Evolutionary conservation across 2,797 vertebrate species (phyloP), one percentile per base, ranked within the genome.

Genomic region (Dendrocincla fuliginosa): DNA sequence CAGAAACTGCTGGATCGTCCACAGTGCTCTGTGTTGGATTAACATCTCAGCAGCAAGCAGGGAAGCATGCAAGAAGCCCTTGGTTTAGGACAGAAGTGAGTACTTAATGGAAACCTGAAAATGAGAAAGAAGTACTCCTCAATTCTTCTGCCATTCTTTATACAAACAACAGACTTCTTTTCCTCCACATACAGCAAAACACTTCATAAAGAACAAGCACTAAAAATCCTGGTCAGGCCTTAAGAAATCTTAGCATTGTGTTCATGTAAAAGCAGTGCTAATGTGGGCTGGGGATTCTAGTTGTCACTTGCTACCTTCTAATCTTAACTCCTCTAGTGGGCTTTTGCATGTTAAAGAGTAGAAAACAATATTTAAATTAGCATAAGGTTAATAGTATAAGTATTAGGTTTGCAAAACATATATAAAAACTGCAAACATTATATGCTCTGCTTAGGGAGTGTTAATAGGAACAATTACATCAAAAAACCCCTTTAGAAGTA

Each of bases 361-460:
- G 77, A 83, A 93, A 85, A 79, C 55, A 82, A 41, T 85, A 83
- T 61, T 92, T 80, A 89, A 85, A 89, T 89, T 76, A 87, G n/a
- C 17, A 39, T 87, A 77, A 94, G 52, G 63, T 87, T 90, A 89
- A 89, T 37, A 70, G n/a, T 33, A 1, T 77, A 86, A 56, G 49
- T 68, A 81, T 68, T 93, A 42, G 57, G 20, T 73, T 90, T 87
- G 78, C 70, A 91, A 91, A 96, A 71, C 33, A 47, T 65, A 52
- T 6, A 2, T 49, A 56, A 76, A 87, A 89, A 28, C 35, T 28
- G 64, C 28, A 84, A 94, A 89, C 30, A 70, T 74, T 33, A 44
- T 9, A 37, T 12, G 27, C 35, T 55, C 28, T 49, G 33, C 50
- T 53, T 75, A 79, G 46, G 33, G 27, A 49, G 50, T 28, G 23